Evolutionary conservation across 2,888 invertebrate genomes (phyloP).

Genomic region (Spodoptera littoralis): DNA sequence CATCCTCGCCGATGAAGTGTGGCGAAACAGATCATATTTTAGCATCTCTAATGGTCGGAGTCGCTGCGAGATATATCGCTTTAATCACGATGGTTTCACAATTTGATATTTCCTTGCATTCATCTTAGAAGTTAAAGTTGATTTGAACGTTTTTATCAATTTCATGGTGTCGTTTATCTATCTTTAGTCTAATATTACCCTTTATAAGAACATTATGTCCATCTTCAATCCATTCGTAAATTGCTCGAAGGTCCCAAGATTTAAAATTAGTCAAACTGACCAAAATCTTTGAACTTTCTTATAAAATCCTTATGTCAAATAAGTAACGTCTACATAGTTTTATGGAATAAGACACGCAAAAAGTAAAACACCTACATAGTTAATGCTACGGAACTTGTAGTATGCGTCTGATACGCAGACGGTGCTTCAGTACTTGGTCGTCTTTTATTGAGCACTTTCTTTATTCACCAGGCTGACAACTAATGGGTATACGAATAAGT

Average conservation of each 20-base stretch:
- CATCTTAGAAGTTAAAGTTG: conserved; percentile 15
- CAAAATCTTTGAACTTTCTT: too few species aligned
- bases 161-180: conserved; percentile 1
- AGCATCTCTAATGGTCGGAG: conserved; percentile 52
- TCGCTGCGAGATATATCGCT: conserved; percentile 34
- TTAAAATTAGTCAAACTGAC: too few species aligned
- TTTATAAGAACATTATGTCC: too few species aligned
- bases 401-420: too few species aligned
- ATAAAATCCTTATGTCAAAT: too few species aligned
- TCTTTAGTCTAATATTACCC: too few species aligned
- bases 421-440: too few species aligned
- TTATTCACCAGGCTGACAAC: neutral
- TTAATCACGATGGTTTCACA: conserved; percentile 37
- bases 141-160: conserved; percentile 5
- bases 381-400: too few species aligned
- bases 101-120: conserved; percentile 19
- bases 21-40: conserved; percentile 63
- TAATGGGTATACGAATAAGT: neutral
- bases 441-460: conserved; percentile 1
- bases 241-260: too few species aligned
- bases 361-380: too few species aligned
- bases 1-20: conserved; percentile 63
- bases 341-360: neutral
- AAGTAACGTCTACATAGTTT: neutral
- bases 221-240: too few species aligned